Base-by-base conservation (phyloP, 2,888 invertebrate species). In the Chironomus riparius region DNA sequence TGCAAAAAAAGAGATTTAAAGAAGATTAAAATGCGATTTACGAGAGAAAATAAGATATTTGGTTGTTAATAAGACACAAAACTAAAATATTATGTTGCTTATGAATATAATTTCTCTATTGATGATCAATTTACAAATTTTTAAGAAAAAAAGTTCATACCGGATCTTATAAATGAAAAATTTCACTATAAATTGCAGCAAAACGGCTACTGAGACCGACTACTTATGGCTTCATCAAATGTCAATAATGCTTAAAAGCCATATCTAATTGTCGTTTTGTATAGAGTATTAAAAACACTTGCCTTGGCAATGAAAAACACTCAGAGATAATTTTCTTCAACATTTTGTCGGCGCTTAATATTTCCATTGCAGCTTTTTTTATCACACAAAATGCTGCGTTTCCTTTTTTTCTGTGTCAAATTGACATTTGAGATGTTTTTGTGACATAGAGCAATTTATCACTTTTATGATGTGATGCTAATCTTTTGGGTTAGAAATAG, bases 301-400 rank as follows among this genome's bases (percentile, higher is more conserved):
- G 65, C 65, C 65, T 65, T 65, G 65, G 21, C 65, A 65, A 65
- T 65, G 65, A 65, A 65, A 65, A 65, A 24, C 21, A 65, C 6
- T 7, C 6, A n/a, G 22, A 1, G 22, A 38, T 38, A 38, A 38
- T 38, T 38, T 38, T 38, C 28, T 28, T 28, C 5, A 28, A 28
- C 6, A 28, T 28, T 28, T 28, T 28, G 28, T 5, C 10, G 21
- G 22, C 24, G 24, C 62, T 62, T 62, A 12, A 62, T 62, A 24
- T 4, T 65, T 65, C 22, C 18, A 38, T 10, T 38, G 38, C 38
- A 38, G 38, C 38, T 38, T n/a, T n/a, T n/a, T n/a, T 28, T 28
- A 28, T 28, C 28, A 24, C 22, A 24, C 22, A 24, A 38, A 38
- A 13, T 65, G 7, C 24, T 65, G 65, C 65, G 21, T 65, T 62